phyloP scores from a whole-genome alignment of 2,113 vertebrate genomes.

The Poecile atricapillus region DNA sequence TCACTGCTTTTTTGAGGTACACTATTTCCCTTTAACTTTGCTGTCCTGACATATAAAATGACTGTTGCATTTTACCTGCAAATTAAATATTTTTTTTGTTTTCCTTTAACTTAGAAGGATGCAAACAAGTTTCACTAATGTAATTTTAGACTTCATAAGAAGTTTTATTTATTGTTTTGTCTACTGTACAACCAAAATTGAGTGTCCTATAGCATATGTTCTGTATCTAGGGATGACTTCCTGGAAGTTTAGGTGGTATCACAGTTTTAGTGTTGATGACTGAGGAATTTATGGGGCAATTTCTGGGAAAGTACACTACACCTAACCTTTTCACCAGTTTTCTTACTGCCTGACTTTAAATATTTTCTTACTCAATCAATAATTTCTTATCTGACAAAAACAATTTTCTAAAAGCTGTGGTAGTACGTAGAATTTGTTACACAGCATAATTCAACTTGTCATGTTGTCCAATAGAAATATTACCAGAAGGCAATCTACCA shows the following conservation, averaged over 20 bases:
- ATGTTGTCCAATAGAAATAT: constrained; percentile 55
- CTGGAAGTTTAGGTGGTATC: not conserved
- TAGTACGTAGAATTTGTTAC: constrained; percentile 59
- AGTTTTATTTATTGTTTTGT: not conserved
- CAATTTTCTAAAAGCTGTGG: constrained; percentile 50
- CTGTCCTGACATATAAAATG: constrained; percentile 43
- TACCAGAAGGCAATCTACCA: constrained; percentile 49
- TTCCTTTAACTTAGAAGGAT: not conserved
- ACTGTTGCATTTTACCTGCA: constrained; percentile 34
- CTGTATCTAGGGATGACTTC: not conserved
- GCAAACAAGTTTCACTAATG: not conserved
- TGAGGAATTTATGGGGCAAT: not conserved
- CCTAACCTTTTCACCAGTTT: constrained; percentile 31
- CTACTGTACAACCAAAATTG: not conserved
- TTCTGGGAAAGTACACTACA: not conserved
- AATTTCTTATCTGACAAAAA: constrained; percentile 65
- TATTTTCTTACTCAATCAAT: constrained; percentile 59
- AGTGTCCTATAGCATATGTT: not conserved
- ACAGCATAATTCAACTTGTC: constrained; percentile 58
- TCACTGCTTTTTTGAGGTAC: constrained; percentile 44
- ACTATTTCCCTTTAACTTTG: constrained; percentile 39
- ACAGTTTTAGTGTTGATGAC: not conserved
- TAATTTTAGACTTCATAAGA: not conserved
- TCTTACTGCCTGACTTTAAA: constrained; percentile 46
- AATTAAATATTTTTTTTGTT: not conserved